A percentile compares a stretch with the other conserved stretches of the same genome.
These are phyloP conservation scores for Amphiura filiformis DNA, from an alignment of 35 echinoderm and acorn worm species.

Conservation along the genomic window DNA sequence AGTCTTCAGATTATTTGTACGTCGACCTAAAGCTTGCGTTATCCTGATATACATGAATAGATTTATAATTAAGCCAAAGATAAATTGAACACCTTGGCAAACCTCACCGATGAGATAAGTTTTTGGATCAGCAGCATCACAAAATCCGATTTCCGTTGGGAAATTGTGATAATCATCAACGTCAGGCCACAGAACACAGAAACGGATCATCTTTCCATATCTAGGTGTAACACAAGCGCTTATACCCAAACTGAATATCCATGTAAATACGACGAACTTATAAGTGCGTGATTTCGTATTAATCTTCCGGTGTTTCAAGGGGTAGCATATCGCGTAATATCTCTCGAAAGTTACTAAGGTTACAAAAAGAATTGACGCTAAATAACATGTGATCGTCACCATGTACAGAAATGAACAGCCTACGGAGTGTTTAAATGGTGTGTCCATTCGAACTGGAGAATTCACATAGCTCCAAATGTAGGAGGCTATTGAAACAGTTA, in stretches of 20 bases:
- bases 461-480: slow-evolving; percentile 34
- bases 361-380: slow-evolving; percentile 65
- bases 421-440: not conserved
- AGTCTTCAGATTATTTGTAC: no score
- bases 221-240: not conserved
- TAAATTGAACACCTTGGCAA: no score
- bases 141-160: not conserved
- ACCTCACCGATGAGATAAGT: no score
- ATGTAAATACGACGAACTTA: slow-evolving; percentile 42
- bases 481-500: slow-evolving; percentile 41
- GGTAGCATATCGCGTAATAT: slow-evolving; percentile 81
- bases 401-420: slow-evolving; percentile 54
- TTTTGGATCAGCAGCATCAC: not conserved
- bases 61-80: no score
- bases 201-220: not conserved
- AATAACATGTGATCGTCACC: slow-evolving; percentile 31
- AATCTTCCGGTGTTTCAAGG: slow-evolving; percentile 63
- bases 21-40: no score
- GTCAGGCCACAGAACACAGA: slow-evolving; percentile 35
- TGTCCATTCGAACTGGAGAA: slow-evolving; percentile 27
- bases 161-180: slow-evolving; percentile 19
- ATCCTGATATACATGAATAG: no score
- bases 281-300: slow-evolving; percentile 51
- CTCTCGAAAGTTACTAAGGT: slow-evolving; percentile 75
- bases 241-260: slow-evolving; percentile 51